Evolutionary conservation across 2,888 invertebrate species (phyloP).

Genomic region (Lampropteryx suffumata): DNA sequence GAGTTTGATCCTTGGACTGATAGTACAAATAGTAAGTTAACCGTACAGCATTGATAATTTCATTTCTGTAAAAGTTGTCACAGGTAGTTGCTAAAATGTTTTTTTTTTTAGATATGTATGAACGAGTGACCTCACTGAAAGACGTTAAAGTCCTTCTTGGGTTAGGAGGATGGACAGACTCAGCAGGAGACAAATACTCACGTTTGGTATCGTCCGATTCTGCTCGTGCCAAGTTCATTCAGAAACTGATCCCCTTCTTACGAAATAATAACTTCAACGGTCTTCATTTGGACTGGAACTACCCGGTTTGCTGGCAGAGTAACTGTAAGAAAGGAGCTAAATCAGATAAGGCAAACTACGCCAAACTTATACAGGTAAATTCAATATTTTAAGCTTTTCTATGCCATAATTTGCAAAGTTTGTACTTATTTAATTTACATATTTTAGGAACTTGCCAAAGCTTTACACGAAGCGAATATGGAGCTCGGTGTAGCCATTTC

Average conservation of each 20-base stretch:
- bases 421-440: neutral
- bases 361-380: conserved; percentile 87
- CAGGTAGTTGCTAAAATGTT: neutral
- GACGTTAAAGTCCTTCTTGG: conserved; percentile 88
- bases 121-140: conserved; percentile 87
- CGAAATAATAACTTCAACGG: conserved; percentile 91
- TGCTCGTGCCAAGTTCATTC: conserved; percentile 87
- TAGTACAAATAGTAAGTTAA: conserved; percentile 88
- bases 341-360: conserved; percentile 90
- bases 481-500: conserved; percentile 92
- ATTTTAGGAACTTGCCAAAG: conserved; percentile 84
- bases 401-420: neutral
- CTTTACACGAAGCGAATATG: conserved; percentile 86
- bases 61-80: no score
- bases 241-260: conserved; percentile 87
- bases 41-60: neutral
- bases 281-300: conserved; percentile 96
- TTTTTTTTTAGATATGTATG: conserved; percentile 86
- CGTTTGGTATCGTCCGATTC: conserved; percentile 87
- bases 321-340: conserved; percentile 92
- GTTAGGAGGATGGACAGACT: conserved; percentile 98
- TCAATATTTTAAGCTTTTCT: neutral
- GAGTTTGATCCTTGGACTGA: conserved; percentile 95
- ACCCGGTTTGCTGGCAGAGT: conserved; percentile 96
- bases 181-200: conserved; percentile 93